A percentile compares a stretch with the other conserved stretches of the same genome.
Evolutionary conservation across 2,113 vertebrate genomes (phyloP).

Genomic region (Gracilinanus agilis): DNA sequence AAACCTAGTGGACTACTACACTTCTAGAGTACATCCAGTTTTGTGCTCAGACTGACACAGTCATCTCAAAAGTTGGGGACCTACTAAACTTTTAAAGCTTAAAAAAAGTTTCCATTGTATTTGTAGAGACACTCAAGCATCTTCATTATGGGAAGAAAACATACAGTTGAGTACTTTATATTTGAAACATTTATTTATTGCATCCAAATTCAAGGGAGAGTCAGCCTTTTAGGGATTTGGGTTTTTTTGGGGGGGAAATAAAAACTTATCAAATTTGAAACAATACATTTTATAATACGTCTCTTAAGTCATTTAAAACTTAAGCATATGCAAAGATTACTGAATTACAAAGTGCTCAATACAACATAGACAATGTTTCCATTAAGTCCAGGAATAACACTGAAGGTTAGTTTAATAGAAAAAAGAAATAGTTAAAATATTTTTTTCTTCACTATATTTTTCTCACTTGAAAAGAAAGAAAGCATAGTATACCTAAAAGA

Average conservation of each 20-base stretch:
- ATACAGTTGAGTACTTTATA: slow-evolving; percentile 69
- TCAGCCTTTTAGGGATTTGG: not conserved
- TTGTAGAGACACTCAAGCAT: slow-evolving; percentile 62
- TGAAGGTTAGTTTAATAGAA: slow-evolving; percentile 76
- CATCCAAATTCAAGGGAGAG: slow-evolving; percentile 71
- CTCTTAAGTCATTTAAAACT: slow-evolving; percentile 69
- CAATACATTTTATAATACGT: slow-evolving; percentile 69
- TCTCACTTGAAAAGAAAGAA: slow-evolving; percentile 85
- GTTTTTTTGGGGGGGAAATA: slow-evolving; percentile 47
- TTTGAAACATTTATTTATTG: slow-evolving; percentile 31
- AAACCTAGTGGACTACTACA: slow-evolving; percentile 48
- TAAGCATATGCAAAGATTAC: slow-evolving; percentile 68
- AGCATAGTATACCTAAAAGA: slow-evolving; percentile 85
- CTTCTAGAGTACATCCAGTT: slow-evolving; percentile 71
- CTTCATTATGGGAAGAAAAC: slow-evolving; percentile 73
- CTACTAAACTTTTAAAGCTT: slow-evolving; percentile 40
- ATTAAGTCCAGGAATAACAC: slow-evolving; percentile 81
- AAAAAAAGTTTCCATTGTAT: slow-evolving; percentile 59
- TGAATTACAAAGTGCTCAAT: slow-evolving; percentile 79
- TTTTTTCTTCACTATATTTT: slow-evolving; percentile 83
- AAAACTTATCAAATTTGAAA: slow-evolving; percentile 70
- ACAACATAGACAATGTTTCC: slow-evolving; percentile 74
- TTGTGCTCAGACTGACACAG: slow-evolving; percentile 80
- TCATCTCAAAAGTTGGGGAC: slow-evolving; percentile 67
- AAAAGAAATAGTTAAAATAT: slow-evolving; percentile 69